phyloP scores from a whole-genome alignment of 2,113 vertebrate genomes.

The western clawed frog (Xenopus tropicalis) region UCB_Xtro_10.0 CM004446.2:110180001-110180500 shows the following conservation, averaged over 20 bases:
- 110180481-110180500: too few species aligned
- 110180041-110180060: constrained; percentile 44
- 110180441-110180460: too few species aligned
- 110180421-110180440: too few species aligned
- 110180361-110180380: too few species aligned
- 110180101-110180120: constrained; percentile 37
- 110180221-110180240: background rate
- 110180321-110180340: too few species aligned
- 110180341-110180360: too few species aligned
- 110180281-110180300: too few species aligned
- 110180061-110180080: constrained; percentile 45
- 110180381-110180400: too few species aligned
- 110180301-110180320: too few species aligned
- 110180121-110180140: constrained; percentile 36
- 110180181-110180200: background rate
- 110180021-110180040: constrained; percentile 34
- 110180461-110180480: too few species aligned
- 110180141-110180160: constrained; percentile 29
- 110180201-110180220: background rate
- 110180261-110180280: too few species aligned
- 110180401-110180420: too few species aligned
- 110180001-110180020: constrained; percentile 37
- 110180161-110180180: constrained; percentile 26
- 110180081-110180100: constrained; percentile 39
- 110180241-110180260: background rate